Base-by-base conservation (phyloP, 2,113 vertebrate species). In the Dascyllus trimaculatus region DNA sequence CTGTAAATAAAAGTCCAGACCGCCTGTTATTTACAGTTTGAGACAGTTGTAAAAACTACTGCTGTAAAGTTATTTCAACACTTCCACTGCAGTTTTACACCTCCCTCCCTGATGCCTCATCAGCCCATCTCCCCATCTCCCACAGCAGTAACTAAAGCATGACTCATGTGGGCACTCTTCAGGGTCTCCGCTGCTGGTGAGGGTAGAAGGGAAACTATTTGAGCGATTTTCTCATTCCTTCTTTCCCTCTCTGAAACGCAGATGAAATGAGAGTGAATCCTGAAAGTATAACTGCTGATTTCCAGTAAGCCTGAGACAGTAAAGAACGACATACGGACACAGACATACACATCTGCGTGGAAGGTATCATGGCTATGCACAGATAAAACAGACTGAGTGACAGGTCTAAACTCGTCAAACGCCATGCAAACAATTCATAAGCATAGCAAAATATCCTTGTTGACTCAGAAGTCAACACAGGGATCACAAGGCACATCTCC, bases 141-240 rank as follows among this genome's bases (percentile, higher is more conserved):
- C 84, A 78, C 81, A 76, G 85, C 85, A 70, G 85, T 57, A 71
- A 85, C 71, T 75, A 75, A 86, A 82, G 80, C 82, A 81, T 91
- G 87, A 92, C 78, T 87, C 90, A 91, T 90, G 75, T 83, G 85
- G 87, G 87, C 25, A 58, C 65, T 84, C 80, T 59, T 84, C 57
- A 1, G 83, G 73, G 71, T 79, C 76, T 75, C 70, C 69, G 85
- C 80, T 78, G 85, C 78, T 82, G 82, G 68, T 89, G 80, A 83
- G 84, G 80, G 81, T 58, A 78, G 67, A 88, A 70, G 49, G 78
- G 71, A 85, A 85, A 78, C 54, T 84, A 81, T 86, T 53, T 75
- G 48, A 77, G 51, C 19, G 40, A 66, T 77, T 87, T 82, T 60
- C 38, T 75, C 35, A 53, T 78, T 79, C 71, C 48, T 80, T 54